Conservation (phyloP, 1,140 invertebrate genomes). For the Ylistrum balloti region DNA sequence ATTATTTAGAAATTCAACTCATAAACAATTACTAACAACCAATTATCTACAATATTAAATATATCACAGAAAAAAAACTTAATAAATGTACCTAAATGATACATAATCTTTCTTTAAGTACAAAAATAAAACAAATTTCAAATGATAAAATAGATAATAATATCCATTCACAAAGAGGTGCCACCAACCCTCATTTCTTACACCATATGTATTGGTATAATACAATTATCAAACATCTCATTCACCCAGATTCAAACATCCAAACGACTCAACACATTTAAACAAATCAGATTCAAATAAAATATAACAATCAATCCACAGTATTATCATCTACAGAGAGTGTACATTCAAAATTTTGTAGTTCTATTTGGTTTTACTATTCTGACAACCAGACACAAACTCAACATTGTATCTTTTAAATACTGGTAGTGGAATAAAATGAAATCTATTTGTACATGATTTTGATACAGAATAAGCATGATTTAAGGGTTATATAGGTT, state of each 20-base stretch:
- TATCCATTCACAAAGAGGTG: neutral
- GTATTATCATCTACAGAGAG: too few species aligned
- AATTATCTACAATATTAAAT: conserved; percentile 7
- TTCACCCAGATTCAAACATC: neutral
- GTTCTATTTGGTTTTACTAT: too few species aligned
- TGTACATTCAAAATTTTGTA: too few species aligned
- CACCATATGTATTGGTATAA: neutral
- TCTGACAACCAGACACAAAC: too few species aligned
- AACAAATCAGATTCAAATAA: too few species aligned
- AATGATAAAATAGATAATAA: conserved; percentile 1
- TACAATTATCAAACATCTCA: neutral
- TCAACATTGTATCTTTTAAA: too few species aligned
- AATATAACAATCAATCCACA: too few species aligned
- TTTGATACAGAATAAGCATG: too few species aligned
- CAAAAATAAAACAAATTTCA: conserved; percentile 28
- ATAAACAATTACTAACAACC: conserved; percentile 7
- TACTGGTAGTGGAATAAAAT: too few species aligned
- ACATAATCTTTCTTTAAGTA: conserved; percentile 27
- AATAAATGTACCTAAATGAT: neutral
- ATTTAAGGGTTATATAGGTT: too few species aligned
- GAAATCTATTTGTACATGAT: too few species aligned
- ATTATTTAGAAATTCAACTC: neutral
- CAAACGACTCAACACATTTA: too few species aligned
- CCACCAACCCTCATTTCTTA: neutral
- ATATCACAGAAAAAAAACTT: conserved; percentile 40